These are phyloP conservation scores for Paragorgia papillata DNA, from an alignment of 92 coral and sea anemone genomes.

Conservation along the genomic window DNA sequence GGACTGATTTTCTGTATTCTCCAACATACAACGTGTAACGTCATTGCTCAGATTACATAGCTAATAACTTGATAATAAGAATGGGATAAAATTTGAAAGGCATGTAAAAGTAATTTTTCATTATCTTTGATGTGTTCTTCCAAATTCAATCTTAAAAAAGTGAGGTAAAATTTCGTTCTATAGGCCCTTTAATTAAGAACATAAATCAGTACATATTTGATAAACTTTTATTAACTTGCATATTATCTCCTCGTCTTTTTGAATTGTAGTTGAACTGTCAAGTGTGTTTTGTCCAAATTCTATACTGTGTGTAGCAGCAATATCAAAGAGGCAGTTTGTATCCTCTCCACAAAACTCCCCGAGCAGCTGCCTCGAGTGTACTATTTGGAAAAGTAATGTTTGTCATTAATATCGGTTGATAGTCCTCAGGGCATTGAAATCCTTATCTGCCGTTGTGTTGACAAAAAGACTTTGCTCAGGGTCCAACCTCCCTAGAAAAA, in stretches of 20 bases:
- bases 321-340: constrained; percentile 66
- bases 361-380: constrained; percentile 57
- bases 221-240: no score
- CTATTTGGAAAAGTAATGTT: constrained; percentile 64
- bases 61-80: no score
- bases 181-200: no score
- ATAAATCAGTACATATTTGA: not conserved
- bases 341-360: constrained; percentile 61
- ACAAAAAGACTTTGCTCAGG: constrained; percentile 58
- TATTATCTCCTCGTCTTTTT: constrained; percentile 41
- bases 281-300: constrained; percentile 58
- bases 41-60: no score
- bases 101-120: no score
- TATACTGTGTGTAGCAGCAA: constrained; percentile 66
- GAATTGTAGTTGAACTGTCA: constrained; percentile 45
- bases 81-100: no score
- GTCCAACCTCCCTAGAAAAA: constrained; percentile 69
- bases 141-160: no score
- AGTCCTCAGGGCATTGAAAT: constrained; percentile 51
- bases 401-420: constrained; percentile 71
- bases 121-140: no score
- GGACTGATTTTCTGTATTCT: no score
- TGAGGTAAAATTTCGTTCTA: no score
- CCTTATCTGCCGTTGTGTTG: constrained; percentile 49
- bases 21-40: no score